Base-by-base conservation (phyloP, 2,797 vertebrate genomes). In the Microctenopoma stevenorrisi region DNA sequence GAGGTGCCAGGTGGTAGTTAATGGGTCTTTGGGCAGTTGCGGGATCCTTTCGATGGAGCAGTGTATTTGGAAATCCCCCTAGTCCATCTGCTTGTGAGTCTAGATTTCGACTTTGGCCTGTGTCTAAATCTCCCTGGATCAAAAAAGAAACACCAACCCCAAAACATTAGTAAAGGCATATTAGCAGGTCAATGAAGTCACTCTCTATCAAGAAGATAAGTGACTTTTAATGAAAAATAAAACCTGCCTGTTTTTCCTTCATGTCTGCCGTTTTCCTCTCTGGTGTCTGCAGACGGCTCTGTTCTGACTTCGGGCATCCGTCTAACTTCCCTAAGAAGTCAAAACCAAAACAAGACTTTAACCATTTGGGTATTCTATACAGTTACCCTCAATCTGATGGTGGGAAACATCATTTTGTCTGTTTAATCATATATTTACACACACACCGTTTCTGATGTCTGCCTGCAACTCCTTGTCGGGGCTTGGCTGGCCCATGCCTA, bases 41-140 rank as follows among this genome's bases (percentile, higher is more conserved):
- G 71, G 93, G 95, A 76, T 99, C 97, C 91, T 98, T 99, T 81
- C 97, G 96, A 48, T 97, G 96, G 79, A 97, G 96, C 83, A 97
- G 93, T 40, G 94, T 76, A 13, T 89, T 94, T 38, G 96, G 92
- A 88, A 96, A 98, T 78, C 92, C 93, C 77, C 91, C 92, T 33
- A 95, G 65, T 13, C 90, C 72, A 14, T 95, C 90, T 4, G 87
- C 63, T 64, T 97, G 96, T 0, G 95, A 92, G 75, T 99, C 98
- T 0, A 96, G 95, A 89, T 94, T 95, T 90, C 96, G 95, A 74
- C 93, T 96, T 86, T 96, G 96, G 60, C 93, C 89, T 10, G 93
- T 88, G 81, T 99, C 97, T 76, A 95, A 84, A 79, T 98, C 97
- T 78, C 93, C 95, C 97, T 99, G 65, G 35, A 84, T 26, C 46